Percentiles rank a stretch among this genome's conserved stretches.
Conservation (phyloP, 2,113 vertebrate species). For the Phaethon lepturus region DNA sequence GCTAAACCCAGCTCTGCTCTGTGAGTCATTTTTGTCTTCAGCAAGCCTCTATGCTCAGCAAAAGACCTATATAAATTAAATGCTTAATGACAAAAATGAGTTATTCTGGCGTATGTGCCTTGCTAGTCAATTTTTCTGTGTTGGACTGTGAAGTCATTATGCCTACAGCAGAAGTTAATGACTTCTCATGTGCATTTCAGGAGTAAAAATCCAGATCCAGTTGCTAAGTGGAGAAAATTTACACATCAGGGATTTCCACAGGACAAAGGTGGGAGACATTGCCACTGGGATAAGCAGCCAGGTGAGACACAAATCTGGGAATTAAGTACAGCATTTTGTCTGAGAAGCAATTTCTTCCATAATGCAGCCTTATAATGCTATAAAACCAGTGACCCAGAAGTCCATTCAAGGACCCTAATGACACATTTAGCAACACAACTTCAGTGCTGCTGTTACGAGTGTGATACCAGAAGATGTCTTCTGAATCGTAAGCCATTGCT, state of each 20-base stretch:
- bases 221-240: constrained; percentile 85
- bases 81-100: not conserved
- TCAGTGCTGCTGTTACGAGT: not conserved
- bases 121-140: not conserved
- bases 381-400: not conserved
- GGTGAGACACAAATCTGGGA: constrained; percentile 73
- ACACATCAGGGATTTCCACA: constrained; percentile 89
- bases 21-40: not conserved
- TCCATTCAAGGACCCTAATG: not conserved
- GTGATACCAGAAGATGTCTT: not conserved
- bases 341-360: not conserved
- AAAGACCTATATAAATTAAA: not conserved
- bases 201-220: constrained; percentile 90
- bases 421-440: not conserved
- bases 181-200: constrained; percentile 67
- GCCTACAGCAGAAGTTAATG: not conserved
- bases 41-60: not conserved
- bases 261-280: constrained; percentile 91
- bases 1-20: constrained; percentile 30
- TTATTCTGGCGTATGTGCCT: not conserved
- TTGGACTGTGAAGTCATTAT: not conserved
- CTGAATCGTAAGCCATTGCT: not conserved
- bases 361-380: not conserved
- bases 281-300: constrained; percentile 96
- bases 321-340: not conserved